Evolutionary conservation across 2,113 vertebrate species (phyloP), one percentile per base, ranked within the genome.

Genomic region (Ptyas mucosa): DNA sequence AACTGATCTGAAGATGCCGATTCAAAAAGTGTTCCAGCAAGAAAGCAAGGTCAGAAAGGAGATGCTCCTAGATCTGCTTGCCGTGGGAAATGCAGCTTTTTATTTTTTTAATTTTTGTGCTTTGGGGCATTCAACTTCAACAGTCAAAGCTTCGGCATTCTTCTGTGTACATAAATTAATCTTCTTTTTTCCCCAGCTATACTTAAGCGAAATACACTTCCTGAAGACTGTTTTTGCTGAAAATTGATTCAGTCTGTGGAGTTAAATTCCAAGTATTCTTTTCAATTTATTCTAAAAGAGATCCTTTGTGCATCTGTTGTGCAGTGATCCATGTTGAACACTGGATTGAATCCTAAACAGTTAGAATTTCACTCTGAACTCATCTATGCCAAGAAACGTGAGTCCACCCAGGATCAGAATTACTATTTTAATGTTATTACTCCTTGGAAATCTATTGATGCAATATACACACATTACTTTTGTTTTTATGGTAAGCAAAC

Each of bases 11-110:
- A 43, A 43, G 75, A 23, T 43, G 34, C 34, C 3, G 7, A 43
- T 8, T 81, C 34, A 81, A 81, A 81, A 21, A 81, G 18, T 81
- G 43, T 81, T 43, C 8, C 75, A 21, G 75, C 34, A 43, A 43
- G 34, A 43, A 81, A 81, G 34, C n/a, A 81, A 81, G 69, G 69
- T 39, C n/a, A 39, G 64, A 69, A 14, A 34, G 69, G n/a, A 81
- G 69, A 69, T 0, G 2, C 0, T 0, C n/a, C 18, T 3, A 49
- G 20, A 15, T n/a, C 18, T 52, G 2, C 46, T 34, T 1, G 7
- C 9, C 21, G 0, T 12, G 20, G 55, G 29, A n/a, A 46, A n/a
- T 43, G 9, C 20, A 24, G 7, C 3, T 23, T 58, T 90, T 5
- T 39, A n/a, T 34, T 39, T 12, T 49, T 52, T 20, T 24, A 1